Base-by-base conservation (phyloP, 2,797 vertebrate genomes). In the Rachycentron canadum region DNA sequence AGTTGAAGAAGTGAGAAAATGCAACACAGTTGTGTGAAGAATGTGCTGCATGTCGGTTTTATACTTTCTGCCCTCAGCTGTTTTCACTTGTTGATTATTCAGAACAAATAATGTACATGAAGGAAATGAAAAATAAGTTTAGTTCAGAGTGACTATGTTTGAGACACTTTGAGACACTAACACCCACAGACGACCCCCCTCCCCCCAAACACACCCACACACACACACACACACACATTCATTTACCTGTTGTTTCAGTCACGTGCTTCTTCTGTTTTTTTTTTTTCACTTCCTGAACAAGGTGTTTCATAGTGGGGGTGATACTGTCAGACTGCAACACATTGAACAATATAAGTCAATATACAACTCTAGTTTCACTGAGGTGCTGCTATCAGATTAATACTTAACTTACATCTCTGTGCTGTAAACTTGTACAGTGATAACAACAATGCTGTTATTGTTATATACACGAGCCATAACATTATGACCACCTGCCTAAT, bases 1-100 rank as follows among this genome's bases (percentile, higher is more conserved):
- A 66, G 84, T 63, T 92, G 85, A 90, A 92, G 89, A 90, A 93
- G 89, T 88, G 91, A 86, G 74, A 93, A 85, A 84, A 77, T 5
- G 55, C 57, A 82, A 50, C 73, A 47, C 38, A 59, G 66, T 73
- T 50, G 62, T 63, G 69, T 68, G 57, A 79, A 45, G n/a, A 67
- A 68, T 64, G 30, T 73, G 73, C 56, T 72, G 59, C 71, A 65
- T 19, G 50, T 58, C n/a, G n/a, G n/a, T n/a, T n/a, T n/a, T n/a
- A 41, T 56, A 36, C 59, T 52, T 16, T 3, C 26, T 13, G 4
- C n/a, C 40, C 19, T 2, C 1, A 2, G 3, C 10, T 55, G 5
- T 32, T 68, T 38, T 60, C 23, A 41, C 45, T 21, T n/a, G 32
- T 49, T 16, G 2, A 50, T 72, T 14, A 69, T 52, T 57, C 12